Evolutionary conservation across 2,797 vertebrate genomes (phyloP).

Genomic region (Lates japonicus): DNA sequence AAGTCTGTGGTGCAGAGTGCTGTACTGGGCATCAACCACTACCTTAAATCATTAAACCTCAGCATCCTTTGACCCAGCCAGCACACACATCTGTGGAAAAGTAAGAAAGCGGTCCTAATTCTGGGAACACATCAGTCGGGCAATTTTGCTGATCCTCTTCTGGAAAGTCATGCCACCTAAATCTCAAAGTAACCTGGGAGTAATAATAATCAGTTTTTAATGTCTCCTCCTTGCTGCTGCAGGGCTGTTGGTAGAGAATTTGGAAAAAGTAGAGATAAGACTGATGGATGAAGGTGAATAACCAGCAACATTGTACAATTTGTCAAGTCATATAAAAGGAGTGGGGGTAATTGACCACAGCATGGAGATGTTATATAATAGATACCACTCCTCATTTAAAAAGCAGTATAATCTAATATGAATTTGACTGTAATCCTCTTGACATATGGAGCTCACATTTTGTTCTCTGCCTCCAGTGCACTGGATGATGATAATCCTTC

Average conservation of each 20-base stretch:
- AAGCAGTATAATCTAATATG: slow-evolving; percentile 65
- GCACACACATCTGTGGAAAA: slow-evolving; percentile 28
- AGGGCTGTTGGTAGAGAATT: slow-evolving; percentile 22
- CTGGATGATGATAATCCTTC: slow-evolving; percentile 58
- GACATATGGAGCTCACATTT: slow-evolving; percentile 62
- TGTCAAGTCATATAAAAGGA: slow-evolving; percentile 47
- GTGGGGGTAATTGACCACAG: slow-evolving; percentile 13
- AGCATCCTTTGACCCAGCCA: slow-evolving; percentile 22
- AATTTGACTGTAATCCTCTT: slow-evolving; percentile 67
- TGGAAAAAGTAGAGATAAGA: slow-evolving; percentile 35
- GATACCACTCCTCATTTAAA: slow-evolving; percentile 54
- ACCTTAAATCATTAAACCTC: slow-evolving; percentile 30
- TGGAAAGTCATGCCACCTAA: slow-evolving; percentile 13
- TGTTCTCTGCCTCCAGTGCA: slow-evolving; percentile 44
- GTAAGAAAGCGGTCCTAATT: slow-evolving; percentile 21
- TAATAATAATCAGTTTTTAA: slow-evolving; percentile 57
- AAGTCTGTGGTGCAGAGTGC: background rate
- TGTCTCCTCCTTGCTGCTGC: slow-evolving; percentile 16
- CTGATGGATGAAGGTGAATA: slow-evolving; percentile 36
- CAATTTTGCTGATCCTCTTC: slow-evolving; percentile 24
- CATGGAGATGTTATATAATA: slow-evolving; percentile 56
- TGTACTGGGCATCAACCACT: slow-evolving; percentile 7
- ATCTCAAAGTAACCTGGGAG: slow-evolving; percentile 59
- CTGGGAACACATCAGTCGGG: slow-evolving; percentile 33
- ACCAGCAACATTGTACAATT: slow-evolving; percentile 16